Evolutionary conservation across 2,888 invertebrate species (phyloP).

Genomic region (Xestia rhomboidea): DNA sequence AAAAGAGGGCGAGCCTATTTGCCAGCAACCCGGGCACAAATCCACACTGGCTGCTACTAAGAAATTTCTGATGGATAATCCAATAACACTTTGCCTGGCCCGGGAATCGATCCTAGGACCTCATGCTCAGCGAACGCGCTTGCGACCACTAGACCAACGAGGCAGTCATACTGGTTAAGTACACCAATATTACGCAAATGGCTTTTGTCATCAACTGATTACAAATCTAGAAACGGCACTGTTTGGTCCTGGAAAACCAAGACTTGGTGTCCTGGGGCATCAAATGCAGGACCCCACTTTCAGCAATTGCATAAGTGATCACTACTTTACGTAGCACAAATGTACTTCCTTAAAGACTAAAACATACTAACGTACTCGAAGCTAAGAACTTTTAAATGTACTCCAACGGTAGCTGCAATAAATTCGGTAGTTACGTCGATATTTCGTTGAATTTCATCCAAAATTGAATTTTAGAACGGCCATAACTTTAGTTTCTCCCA

Average conservation of each 20-base stretch:
- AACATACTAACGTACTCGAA: constrained; percentile 17
- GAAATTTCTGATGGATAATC: neutral
- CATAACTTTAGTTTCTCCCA: constrained; percentile 44
- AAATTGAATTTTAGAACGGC: constrained; percentile 48
- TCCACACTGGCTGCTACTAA: neutral
- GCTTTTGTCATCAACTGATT: neutral
- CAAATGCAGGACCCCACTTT: neutral
- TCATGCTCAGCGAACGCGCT: neutral
- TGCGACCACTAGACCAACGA: too few relatives aligned
- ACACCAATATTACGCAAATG: neutral
- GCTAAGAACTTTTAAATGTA: constrained; percentile 33
- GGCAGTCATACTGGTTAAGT: neutral
- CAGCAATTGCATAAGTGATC: neutral
- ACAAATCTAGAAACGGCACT: neutral
- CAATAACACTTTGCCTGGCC: neutral
- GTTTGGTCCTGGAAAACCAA: too few relatives aligned
- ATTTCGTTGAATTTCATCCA: constrained; percentile 50
- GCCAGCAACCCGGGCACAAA: neutral
- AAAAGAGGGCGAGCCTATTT: neutral
- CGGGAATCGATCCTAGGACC: neutral
- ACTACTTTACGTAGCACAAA: neutral
- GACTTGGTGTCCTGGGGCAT: neutral
- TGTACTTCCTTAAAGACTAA: neutral
- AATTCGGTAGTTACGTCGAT: constrained; percentile 41
- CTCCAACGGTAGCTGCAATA: constrained; percentile 37